These are phyloP conservation scores for Thaleichthys pacificus DNA, from an alignment of 2,797 vertebrate genomes.

Conservation along the genomic window DNA sequence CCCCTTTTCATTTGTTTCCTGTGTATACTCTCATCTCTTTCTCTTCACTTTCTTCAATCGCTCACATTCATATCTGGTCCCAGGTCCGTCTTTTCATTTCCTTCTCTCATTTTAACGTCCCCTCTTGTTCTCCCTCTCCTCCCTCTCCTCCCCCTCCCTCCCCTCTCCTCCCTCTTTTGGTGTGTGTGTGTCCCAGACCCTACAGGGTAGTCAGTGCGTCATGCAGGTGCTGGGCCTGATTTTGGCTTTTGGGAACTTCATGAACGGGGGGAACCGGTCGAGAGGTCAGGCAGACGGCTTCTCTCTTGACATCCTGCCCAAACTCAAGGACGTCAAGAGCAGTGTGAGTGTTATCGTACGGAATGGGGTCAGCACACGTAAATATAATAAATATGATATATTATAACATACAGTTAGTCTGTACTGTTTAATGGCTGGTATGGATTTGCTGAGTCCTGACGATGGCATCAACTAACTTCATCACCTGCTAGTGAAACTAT, in stretches of 20 bases:
- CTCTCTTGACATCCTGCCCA: constrained; percentile 93
- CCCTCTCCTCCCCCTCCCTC: background rate
- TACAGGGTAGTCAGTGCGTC: constrained; percentile 82
- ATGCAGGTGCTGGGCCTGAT: constrained; percentile 89
- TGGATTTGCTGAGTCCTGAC: too few species aligned
- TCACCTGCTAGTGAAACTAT: background rate
- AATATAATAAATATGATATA: background rate
- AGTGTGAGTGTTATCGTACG: constrained; percentile 79
- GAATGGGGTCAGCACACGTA: background rate
- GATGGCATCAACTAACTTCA: too few species aligned
- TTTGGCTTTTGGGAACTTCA: constrained; percentile 95
- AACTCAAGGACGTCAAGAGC: constrained; percentile 98
- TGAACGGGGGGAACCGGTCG: constrained; percentile 96
- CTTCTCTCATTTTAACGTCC: background rate
- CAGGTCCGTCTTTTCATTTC: background rate
- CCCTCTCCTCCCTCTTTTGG: background rate
- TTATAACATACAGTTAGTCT: too few species aligned
- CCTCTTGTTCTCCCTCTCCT: background rate
- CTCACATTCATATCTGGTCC: background rate
- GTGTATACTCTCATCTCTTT: background rate
- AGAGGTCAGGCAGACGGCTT: constrained; percentile 98
- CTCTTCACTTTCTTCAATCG: background rate
- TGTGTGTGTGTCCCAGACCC: constrained; percentile 67
- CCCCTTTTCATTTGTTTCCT: background rate
- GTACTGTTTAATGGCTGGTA: too few species aligned